Conservation (phyloP, 2,797 vertebrate species). For the Nothura maculosa region DNA sequence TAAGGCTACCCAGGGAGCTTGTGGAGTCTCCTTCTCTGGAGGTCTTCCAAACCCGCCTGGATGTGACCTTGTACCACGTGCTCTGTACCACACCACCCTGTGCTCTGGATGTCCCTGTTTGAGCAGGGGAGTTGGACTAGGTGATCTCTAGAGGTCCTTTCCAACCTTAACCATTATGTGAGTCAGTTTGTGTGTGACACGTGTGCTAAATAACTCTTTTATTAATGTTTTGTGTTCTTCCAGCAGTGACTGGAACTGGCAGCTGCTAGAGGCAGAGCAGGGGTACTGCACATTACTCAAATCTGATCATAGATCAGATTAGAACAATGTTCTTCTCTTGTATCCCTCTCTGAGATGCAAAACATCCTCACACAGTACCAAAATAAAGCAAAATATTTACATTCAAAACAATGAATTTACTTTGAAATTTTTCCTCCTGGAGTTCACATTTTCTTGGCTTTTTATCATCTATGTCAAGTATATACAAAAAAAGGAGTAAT, state of each 20-base stretch:
- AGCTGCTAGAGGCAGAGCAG: neutral
- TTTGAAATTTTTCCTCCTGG: neutral
- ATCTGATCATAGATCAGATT: neutral
- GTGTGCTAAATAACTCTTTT: neutral
- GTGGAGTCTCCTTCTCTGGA: too few species aligned
- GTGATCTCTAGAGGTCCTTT: too few species aligned
- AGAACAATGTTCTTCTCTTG: neutral
- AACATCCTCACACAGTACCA: neutral
- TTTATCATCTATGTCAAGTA: neutral
- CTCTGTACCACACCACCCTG: too few species aligned
- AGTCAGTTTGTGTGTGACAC: neutral
- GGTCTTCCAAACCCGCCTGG: too few species aligned
- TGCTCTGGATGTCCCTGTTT: too few species aligned
- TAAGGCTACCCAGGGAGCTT: too few species aligned
- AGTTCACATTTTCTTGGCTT: neutral
- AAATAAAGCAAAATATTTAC: neutral
- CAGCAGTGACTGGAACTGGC: neutral
- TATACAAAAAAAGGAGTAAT: neutral
- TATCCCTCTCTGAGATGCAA: neutral
- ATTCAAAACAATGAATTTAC: neutral
- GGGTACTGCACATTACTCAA: neutral
- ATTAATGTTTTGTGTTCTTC: neutral
- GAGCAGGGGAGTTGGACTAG: too few species aligned
- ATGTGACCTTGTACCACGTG: too few species aligned
- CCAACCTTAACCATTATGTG: too few species aligned